These are phyloP conservation scores for Rhabdophis nuchalis DNA, from an alignment of 2,797 vertebrate genomes.

Conservation along the genomic window DNA sequence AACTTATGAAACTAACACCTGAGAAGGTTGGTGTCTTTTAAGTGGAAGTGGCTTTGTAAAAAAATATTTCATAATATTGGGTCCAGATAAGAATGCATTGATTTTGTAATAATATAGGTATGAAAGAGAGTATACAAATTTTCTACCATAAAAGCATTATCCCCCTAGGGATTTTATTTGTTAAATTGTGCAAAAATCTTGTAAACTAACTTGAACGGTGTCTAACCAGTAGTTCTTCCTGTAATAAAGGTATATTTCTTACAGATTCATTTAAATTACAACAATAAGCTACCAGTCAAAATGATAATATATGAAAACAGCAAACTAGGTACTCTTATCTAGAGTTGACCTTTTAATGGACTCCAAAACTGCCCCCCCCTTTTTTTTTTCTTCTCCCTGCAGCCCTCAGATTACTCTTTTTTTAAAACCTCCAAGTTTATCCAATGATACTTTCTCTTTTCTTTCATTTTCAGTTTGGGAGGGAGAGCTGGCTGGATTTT, in stretches of 20 bases:
- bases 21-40: constrained; percentile 81
- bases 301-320: background rate
- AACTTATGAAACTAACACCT: constrained; percentile 93
- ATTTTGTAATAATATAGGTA: background rate
- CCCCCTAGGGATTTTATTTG: background rate
- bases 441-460: background rate
- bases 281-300: background rate
- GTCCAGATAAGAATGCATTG: background rate
- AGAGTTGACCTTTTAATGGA: background rate
- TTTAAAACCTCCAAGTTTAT: background rate
- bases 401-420: background rate
- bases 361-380: background rate
- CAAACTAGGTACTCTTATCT: background rate
- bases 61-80: background rate
- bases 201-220: background rate
- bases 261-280: background rate
- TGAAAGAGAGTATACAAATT: background rate
- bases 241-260: background rate
- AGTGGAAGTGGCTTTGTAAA: constrained; percentile 1
- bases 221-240: background rate
- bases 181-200: background rate
- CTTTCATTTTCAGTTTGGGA: background rate
- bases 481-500: background rate
- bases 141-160: background rate
- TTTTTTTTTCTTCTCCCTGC: background rate